Evolutionary conservation across 2,113 vertebrate species (phyloP).

Genomic region (Platycercus adscitus): DNA sequence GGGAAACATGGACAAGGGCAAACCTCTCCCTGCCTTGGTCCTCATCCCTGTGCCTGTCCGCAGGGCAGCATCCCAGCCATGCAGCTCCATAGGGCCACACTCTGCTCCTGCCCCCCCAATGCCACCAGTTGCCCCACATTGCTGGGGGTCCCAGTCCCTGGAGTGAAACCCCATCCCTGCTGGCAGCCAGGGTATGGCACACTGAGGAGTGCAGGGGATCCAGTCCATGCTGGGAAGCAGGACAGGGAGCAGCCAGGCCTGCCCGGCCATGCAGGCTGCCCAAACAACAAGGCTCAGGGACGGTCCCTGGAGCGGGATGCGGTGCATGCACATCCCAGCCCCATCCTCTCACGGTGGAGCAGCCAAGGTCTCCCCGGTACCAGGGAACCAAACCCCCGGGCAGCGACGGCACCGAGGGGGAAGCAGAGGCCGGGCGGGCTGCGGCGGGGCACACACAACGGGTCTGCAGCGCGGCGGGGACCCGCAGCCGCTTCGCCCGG

Average conservation of each 20-base stretch:
- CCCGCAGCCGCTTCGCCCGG: background rate
- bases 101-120: background rate
- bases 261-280: background rate
- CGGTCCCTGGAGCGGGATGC: background rate
- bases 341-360: background rate
- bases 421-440: background rate
- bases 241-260: background rate
- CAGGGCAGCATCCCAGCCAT: background rate
- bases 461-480: background rate
- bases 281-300: rapidly evolving
- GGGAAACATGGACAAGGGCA: background rate
- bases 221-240: rapidly evolving
- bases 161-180: rapidly evolving
- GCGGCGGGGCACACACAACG: background rate
- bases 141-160: rapidly evolving
- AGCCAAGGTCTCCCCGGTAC: too few relatives aligned
- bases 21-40: background rate
- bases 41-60: rapidly evolving
- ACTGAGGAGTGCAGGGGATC: rapidly evolving
- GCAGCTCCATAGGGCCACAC: background rate
- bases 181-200: background rate
- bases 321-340: background rate
- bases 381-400: background rate
- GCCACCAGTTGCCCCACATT: background rate
- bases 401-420: background rate